Conservation (phyloP, 2,113 vertebrate species). For the Motacilla alba region DNA sequence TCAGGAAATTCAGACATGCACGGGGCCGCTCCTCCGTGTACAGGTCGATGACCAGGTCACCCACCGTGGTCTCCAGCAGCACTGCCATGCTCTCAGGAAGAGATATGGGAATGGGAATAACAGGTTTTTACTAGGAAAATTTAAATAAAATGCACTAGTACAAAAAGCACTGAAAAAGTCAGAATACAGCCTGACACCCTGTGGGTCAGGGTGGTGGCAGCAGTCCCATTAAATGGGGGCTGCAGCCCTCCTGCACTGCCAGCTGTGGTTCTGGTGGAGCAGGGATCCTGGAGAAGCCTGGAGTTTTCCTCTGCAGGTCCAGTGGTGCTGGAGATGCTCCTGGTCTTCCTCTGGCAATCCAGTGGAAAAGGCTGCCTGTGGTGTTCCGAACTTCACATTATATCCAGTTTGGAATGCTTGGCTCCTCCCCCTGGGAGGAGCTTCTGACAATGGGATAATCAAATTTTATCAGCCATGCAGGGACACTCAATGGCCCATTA, state of each 20-base stretch:
- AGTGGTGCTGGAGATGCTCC: too few relatives aligned
- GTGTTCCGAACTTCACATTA: fast-evolving
- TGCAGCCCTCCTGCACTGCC: background rate
- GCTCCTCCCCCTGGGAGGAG: background rate
- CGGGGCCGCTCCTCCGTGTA: background rate
- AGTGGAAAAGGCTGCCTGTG: background rate
- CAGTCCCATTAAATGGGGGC: too few relatives aligned
- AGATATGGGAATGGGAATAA: background rate
- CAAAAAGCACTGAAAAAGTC: too few relatives aligned
- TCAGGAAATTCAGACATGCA: background rate
- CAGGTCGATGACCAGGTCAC: background rate
- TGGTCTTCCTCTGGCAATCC: background rate
- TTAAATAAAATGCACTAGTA: background rate
- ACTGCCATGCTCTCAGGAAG: background rate
- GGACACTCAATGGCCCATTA: background rate
- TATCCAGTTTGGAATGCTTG: background rate
- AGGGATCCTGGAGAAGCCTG: background rate
- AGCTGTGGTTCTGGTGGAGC: background rate
- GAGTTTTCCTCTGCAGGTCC: background rate
- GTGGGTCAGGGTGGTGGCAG: too few relatives aligned
- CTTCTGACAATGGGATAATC: background rate
- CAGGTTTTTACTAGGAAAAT: background rate
- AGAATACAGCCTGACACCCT: background rate
- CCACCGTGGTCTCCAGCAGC: background rate
- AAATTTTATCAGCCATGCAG: background rate